A percentile compares a stretch with the other conserved stretches of the same genome.
phyloP scores from a whole-genome alignment of 2,888 invertebrate species.

The Girardia tigrina region DNA sequence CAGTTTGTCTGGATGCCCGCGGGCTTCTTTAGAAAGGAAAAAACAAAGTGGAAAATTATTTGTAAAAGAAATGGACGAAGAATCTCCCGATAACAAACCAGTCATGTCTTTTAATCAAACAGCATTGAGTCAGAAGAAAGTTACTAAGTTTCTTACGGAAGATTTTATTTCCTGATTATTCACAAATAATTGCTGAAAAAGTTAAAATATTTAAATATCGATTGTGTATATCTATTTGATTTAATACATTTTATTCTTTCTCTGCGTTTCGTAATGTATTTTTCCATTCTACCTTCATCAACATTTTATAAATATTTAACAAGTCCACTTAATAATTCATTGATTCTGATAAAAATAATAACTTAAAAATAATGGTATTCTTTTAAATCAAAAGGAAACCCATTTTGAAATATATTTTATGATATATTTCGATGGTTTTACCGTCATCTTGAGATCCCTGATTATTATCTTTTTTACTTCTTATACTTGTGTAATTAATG shows the following conservation, averaged over 20 bases:
- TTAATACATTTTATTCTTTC: not conserved
- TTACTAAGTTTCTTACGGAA: not conserved
- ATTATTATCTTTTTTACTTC: no score
- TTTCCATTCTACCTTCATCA: no score
- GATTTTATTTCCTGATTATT: slow-evolving; percentile 17
- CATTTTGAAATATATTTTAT: no score
- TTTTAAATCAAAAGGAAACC: no score
- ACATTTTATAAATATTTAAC: no score
- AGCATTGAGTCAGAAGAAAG: not conserved
- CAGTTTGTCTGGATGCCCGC: slow-evolving; percentile 83
- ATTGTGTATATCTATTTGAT: not conserved
- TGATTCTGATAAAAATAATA: no score
- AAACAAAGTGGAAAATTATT: not conserved
- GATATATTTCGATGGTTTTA: no score
- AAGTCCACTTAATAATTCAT: no score
- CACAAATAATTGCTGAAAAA: not conserved
- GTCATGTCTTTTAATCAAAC: not conserved
- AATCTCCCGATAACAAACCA: not conserved
- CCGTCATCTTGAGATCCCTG: no score
- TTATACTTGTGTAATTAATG: no score
- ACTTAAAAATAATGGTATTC: no score
- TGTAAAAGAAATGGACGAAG: slow-evolving; percentile 10
- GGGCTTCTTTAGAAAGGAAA: slow-evolving; percentile 55
- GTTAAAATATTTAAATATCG: not conserved
- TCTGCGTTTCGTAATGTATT: no score